phyloP scores from a whole-genome alignment of 2,888 invertebrate genomes.

The Sinelater perroti region DNA sequence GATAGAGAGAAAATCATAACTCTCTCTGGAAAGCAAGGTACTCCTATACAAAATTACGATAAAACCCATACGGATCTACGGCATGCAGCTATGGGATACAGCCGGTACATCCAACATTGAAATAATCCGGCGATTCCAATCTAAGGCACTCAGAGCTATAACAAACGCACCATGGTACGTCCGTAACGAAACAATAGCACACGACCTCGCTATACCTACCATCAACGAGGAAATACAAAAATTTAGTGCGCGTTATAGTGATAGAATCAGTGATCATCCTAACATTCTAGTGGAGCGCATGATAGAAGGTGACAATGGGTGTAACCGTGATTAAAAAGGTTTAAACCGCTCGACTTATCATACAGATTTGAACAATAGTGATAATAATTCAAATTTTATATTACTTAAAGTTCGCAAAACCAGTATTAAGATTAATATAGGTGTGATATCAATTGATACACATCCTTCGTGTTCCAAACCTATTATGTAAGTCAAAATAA shows the following conservation, averaged over 20 bases:
- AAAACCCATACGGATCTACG: conserved; percentile 17
- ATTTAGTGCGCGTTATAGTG: conserved; percentile 21
- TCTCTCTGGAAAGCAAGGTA: conserved; percentile 3
- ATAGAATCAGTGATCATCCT: conserved; percentile 20
- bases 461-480: too few relatives aligned
- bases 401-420: background rate
- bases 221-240: conserved; percentile 22
- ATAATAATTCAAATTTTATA: background rate
- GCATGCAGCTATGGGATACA: conserved; percentile 16
- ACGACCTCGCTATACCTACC: conserved; percentile 19
- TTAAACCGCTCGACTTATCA: conserved; percentile 6
- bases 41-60: conserved; percentile 19
- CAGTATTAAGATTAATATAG: too few relatives aligned
- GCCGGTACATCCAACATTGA: conserved; percentile 18
- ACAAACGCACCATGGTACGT: conserved; percentile 26
- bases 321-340: conserved; percentile 16
- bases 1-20: too few relatives aligned
- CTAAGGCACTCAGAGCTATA: conserved; percentile 16
- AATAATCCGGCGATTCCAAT: conserved; percentile 16
- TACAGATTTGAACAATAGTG: conserved; percentile 6
- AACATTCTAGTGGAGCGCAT: conserved; percentile 16
- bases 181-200: conserved; percentile 14
- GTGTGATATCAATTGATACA: too few relatives aligned
- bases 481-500: too few relatives aligned
- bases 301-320: conserved; percentile 6